Base-by-base conservation (phyloP, 2,888 invertebrate genomes). In the Stratiomys singularior region DNA sequence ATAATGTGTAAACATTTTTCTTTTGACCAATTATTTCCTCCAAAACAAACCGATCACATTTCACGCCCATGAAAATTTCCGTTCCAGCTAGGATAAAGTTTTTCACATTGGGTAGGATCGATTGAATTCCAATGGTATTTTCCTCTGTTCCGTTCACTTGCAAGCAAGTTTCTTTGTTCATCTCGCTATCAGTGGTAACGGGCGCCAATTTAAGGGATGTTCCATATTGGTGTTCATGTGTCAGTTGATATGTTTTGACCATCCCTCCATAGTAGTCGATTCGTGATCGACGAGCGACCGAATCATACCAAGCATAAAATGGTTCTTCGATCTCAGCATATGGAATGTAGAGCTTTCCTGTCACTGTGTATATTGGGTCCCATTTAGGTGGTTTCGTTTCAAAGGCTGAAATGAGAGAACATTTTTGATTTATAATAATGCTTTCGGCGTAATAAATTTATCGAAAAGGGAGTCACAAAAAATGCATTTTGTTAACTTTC, bases 241-340 rank as follows among this genome's bases (percentile, higher is more conserved):
- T 86, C 28, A 96, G 85, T 87, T 97, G 97, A 83, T 94, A 95
- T 0, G 97, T 98, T 86, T 94, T 94, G n/a, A 96, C 96, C 93
- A 96, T 95, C 85, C 94, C 94, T 80, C 95, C 96, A 88, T 98
- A 98, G 85, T 97, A 98, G 86, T 98, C 98, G 79, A 98, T 95
- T 66, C 98, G 91, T 58, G 96, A 96, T 78, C 92, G 92, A 77
- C 92, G 92, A 76, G 91, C 90, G 3, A 89, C 88, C 30, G 88
- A 90, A 88, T 98, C 96, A 82, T 90, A 96, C 93, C 95, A 97
- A 15, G 94, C 95, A 83, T 91, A 93, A 85, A 98, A 97, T 0
- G 97, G 97, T 86, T 98, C 98, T 27, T 90, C 90, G 69, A 98
- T 92, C 88, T 98, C 98, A 0, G 97, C 97, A 88, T 97, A 98